These are phyloP conservation scores for Synergus japonicus DNA, from an alignment of 2,888 invertebrate genomes.

Conservation along the genomic window DNA sequence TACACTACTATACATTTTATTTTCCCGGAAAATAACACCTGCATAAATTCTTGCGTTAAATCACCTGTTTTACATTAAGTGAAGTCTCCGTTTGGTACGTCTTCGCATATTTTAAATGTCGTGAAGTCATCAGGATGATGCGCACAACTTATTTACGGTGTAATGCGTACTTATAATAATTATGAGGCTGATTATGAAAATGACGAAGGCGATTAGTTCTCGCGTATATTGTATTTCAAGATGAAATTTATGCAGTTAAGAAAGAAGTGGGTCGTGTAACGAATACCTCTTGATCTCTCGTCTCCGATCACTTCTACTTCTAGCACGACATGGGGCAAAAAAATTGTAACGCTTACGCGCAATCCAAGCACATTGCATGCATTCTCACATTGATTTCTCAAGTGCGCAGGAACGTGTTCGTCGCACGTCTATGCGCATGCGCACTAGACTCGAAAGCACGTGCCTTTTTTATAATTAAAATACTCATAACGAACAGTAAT, in stretches of 20 bases:
- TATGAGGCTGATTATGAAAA: slow-evolving; percentile 20
- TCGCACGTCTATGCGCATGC: slow-evolving; percentile 20
- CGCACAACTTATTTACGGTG: slow-evolving; percentile 11
- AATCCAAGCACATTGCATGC: slow-evolving; percentile 29
- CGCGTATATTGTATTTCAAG: slow-evolving; percentile 6
- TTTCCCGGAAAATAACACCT: neutral
- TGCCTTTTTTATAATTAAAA: neutral
- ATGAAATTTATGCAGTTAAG: slow-evolving; percentile 48
- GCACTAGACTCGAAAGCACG: neutral
- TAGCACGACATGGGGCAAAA: slow-evolving; percentile 44
- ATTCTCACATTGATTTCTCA: slow-evolving; percentile 36
- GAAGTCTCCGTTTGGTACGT: neutral
- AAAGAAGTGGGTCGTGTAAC: slow-evolving; percentile 55
- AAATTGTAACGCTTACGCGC: slow-evolving; percentile 19
- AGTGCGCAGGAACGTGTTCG: slow-evolving; percentile 4
- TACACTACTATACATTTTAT: neutral
- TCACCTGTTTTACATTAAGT: neutral
- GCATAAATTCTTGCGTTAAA: neutral
- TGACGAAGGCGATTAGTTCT: slow-evolving; percentile 17
- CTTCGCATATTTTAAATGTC: slow-evolving; percentile 18
- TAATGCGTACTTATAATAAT: neutral
- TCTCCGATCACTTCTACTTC: slow-evolving; percentile 53
- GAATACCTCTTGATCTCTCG: slow-evolving; percentile 57
- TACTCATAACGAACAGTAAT: neutral
- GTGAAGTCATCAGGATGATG: slow-evolving; percentile 14